phyloP scores from a whole-genome alignment of 2,797 vertebrate species.

The Ceyx erithaca region DNA sequence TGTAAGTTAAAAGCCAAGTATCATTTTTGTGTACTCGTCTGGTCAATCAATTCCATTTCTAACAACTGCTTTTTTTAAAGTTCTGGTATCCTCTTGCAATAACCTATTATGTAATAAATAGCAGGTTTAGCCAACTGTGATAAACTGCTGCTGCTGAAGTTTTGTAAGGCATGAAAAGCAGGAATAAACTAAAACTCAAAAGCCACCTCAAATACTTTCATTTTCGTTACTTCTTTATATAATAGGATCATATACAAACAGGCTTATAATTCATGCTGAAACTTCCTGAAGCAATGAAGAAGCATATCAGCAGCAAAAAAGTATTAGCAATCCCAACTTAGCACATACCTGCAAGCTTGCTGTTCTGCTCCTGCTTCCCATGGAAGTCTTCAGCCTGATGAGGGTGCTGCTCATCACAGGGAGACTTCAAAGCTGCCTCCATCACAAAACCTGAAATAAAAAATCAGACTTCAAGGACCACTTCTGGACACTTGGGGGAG shows the following conservation, averaged over 20 bases:
- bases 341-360: slow-evolving; percentile 71
- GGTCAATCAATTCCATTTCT: background rate
- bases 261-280: background rate
- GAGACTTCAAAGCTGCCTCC: slow-evolving; percentile 50
- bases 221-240: background rate
- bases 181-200: background rate
- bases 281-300: background rate
- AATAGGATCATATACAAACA: background rate
- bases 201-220: background rate
- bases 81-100: background rate
- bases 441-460: slow-evolving; percentile 31
- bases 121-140: background rate
- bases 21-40: background rate
- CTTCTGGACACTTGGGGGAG: background rate
- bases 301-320: background rate
- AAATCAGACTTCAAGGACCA: background rate
- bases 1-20: background rate
- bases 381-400: slow-evolving; percentile 61
- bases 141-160: background rate
- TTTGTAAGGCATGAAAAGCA: background rate
- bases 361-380: slow-evolving; percentile 63
- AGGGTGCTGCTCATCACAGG: slow-evolving; percentile 64
- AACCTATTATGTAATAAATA: background rate
- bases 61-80: background rate
- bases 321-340: background rate